These are phyloP conservation scores for Cremastinae sp. DNA, from an alignment of 2,888 invertebrate genomes.

Conservation along the genomic window DNA sequence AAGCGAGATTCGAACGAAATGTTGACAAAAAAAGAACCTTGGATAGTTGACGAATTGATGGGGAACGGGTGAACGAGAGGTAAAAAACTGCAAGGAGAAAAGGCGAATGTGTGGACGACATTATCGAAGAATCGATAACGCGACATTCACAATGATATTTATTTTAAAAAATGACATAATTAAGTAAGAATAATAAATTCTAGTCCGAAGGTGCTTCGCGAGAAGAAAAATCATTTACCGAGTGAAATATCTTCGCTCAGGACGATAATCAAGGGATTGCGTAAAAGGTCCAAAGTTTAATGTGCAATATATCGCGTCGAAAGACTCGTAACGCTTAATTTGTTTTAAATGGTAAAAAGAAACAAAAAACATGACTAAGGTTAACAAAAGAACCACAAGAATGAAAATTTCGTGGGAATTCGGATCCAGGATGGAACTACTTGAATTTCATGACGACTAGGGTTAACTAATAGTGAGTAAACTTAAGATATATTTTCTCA, in stretches of 20 bases:
- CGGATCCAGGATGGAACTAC: conserved; percentile 4
- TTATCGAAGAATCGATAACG: too few species aligned
- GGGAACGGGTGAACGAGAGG: too few species aligned
- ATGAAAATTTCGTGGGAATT: conserved; percentile 5
- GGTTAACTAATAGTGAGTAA: conserved; percentile 59
- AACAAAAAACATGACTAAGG: background rate
- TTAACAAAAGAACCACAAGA: conserved; percentile 11
- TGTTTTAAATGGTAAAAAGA: conserved; percentile 5
- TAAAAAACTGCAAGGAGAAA: too few species aligned
- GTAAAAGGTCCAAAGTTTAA: conserved; percentile 54
- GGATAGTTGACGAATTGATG: too few species aligned
- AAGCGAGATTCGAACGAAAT: too few species aligned
- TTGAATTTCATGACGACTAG: conserved; percentile 44
- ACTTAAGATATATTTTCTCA: conserved; percentile 75
- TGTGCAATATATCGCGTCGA: conserved; percentile 53
- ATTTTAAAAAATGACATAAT: conserved; percentile 16
- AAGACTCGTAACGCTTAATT: conserved; percentile 36
- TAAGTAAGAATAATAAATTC: conserved; percentile 14
- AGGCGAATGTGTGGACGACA: too few species aligned
- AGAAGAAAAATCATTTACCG: background rate
- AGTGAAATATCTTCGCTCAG: background rate
- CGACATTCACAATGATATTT: background rate
- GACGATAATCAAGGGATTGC: conserved; percentile 25
- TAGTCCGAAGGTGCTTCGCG: conserved; percentile 5
- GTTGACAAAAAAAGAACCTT: too few species aligned